Evolutionary conservation across 1,140 invertebrate species (phyloP).

Genomic region (Bombus vancouverensis): DNA sequence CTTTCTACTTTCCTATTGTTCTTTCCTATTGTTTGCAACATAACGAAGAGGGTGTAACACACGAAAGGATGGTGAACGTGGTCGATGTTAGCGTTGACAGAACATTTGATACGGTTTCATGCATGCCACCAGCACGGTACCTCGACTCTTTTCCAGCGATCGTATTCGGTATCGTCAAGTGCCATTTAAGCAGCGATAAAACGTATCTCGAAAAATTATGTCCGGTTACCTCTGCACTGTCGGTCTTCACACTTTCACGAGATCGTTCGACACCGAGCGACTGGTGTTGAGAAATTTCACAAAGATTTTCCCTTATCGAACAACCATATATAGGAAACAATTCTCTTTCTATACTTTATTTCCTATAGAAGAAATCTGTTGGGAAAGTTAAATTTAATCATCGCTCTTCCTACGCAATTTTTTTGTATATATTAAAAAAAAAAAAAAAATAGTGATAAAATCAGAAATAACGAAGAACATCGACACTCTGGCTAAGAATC

Average conservation of each 20-base stretch:
- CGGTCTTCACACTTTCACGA: slow-evolving; percentile 11
- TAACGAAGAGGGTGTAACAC: not conserved
- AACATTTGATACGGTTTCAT: not conserved
- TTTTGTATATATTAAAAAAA: not conserved
- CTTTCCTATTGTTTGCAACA: not conserved
- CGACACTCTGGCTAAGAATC: no score
- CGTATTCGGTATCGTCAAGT: slow-evolving; percentile 7
- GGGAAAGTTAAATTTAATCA: not conserved
- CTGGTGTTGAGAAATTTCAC: not conserved
- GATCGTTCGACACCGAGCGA: not conserved
- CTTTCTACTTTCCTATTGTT: not conserved
- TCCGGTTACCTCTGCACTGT: slow-evolving; percentile 26
- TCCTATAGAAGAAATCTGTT: not conserved
- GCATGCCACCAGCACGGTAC: not conserved
- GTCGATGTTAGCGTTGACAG: slow-evolving; percentile 16
- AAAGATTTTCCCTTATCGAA: not conserved
- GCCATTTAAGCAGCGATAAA: slow-evolving; percentile 25
- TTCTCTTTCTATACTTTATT: not conserved
- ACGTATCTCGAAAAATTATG: slow-evolving; percentile 44
- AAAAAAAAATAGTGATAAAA: no score
- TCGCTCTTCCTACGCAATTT: not conserved
- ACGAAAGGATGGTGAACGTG: not conserved
- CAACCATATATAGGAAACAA: not conserved
- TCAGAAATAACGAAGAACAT: no score
- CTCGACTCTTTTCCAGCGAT: not conserved